Percentiles rank a stretch among this genome's conserved stretches.
Evolutionary conservation across 2,888 invertebrate species (phyloP).

Genomic region (Tipula vernalis): DNA sequence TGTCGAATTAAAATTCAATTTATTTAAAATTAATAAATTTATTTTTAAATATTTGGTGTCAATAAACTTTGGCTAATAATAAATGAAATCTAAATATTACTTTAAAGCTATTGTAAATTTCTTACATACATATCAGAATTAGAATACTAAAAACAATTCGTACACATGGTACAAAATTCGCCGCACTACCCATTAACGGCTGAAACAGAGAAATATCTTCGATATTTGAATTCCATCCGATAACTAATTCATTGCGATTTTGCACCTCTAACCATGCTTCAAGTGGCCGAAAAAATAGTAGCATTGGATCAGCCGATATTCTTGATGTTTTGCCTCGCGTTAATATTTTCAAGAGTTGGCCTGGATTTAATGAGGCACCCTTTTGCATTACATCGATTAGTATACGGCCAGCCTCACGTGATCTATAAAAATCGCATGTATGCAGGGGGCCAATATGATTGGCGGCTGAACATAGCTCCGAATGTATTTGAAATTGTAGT

Average conservation of each 20-base stretch:
- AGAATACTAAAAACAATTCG: not conserved
- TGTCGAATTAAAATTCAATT: no score
- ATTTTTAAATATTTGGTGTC: not conserved
- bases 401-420: slow-evolving; percentile 63
- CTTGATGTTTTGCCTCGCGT: slow-evolving; percentile 57
- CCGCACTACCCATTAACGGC: slow-evolving; percentile 9
- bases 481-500: slow-evolving; percentile 75
- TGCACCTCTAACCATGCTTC: slow-evolving; percentile 63
- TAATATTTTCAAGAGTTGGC: slow-evolving; percentile 58
- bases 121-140: not conserved
- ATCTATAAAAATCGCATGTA: slow-evolving; percentile 69
- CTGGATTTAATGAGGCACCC: slow-evolving; percentile 53
- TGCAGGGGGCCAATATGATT: slow-evolving; percentile 62
- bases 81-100: not conserved
- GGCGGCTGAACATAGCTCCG: slow-evolving; percentile 59
- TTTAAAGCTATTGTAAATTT: not conserved
- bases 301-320: slow-evolving; percentile 62
- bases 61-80: not conserved
- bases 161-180: not conserved
- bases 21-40: not conserved
- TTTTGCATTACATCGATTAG: slow-evolving; percentile 57
- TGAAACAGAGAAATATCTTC: slow-evolving; percentile 49
- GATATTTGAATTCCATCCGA: slow-evolving; percentile 61
- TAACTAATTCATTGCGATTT: slow-evolving; percentile 54
- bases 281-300: slow-evolving; percentile 73